Percentiles rank a stretch among this genome's conserved stretches.
phyloP scores from a whole-genome alignment of 2,888 invertebrate genomes.

The Didymodactylos carnosus region DNA sequence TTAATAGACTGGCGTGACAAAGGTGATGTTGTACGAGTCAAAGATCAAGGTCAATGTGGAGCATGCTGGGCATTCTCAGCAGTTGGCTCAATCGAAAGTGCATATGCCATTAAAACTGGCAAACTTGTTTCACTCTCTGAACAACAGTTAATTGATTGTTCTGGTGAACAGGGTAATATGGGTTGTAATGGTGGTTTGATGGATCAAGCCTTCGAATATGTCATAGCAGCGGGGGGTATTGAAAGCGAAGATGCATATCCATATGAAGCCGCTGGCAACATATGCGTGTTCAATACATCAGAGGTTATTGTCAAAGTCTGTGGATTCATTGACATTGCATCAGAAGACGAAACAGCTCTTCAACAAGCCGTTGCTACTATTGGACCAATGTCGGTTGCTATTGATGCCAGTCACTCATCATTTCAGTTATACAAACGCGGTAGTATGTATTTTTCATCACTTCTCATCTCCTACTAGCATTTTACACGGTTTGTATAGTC shows the following conservation, averaged over 20 bases:
- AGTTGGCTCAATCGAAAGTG: background rate
- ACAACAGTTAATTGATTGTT: background rate
- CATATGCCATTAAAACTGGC: background rate
- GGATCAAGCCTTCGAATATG: background rate
- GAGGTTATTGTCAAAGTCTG: constrained; percentile 16
- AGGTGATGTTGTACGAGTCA: constrained; percentile 15
- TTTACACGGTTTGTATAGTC: constrained; percentile 32
- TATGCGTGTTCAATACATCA: constrained; percentile 10
- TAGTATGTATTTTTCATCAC: background rate
- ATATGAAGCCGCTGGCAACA: background rate
- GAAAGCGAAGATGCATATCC: background rate
- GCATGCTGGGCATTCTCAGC: constrained; percentile 58
- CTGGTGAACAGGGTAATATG: background rate
- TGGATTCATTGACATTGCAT: constrained; percentile 16
- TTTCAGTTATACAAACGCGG: constrained; percentile 17
- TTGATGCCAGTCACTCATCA: constrained; percentile 12
- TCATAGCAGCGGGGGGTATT: background rate
- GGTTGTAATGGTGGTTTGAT: background rate
- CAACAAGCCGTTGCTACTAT: constrained; percentile 15
- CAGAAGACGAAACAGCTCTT: constrained; percentile 16
- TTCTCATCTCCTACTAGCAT: background rate
- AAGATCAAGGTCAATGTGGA: constrained; percentile 40
- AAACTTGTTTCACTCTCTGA: background rate
- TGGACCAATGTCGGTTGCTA: constrained; percentile 16
- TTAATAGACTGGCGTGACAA: constrained; percentile 11